Base-by-base conservation (phyloP, 2,797 vertebrate genomes). In the Rhynchotus rufescens region DNA sequence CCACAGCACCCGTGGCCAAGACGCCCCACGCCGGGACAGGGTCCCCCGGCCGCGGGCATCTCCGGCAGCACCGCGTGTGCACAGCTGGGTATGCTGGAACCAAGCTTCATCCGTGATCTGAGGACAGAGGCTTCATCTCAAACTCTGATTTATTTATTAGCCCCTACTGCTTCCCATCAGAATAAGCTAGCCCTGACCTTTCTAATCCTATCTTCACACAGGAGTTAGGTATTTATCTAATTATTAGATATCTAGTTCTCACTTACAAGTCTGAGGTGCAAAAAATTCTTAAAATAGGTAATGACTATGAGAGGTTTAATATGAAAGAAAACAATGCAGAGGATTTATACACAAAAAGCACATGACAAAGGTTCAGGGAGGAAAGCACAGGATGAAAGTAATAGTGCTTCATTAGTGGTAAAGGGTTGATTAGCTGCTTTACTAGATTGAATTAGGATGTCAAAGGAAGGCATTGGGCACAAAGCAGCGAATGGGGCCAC, bases 181-280 rank as follows among this genome's bases (percentile, higher is more conserved):
- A 95, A 54, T 42, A 49, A 83, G 47, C 30, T 69, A 65, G 52
- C 38, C 59, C 56, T 59, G 51, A 66, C 71, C 60, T 65, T 73
- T 84, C 42, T 79, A 69, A 79, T 28, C 51, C 51, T 57, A 16
- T 59, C 60, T 81, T 89, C 78, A 94, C 40, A 66, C 22, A 38
- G 40, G 40, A 73, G 38, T 73, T 54, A 42, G 32, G 78, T 54
- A 68, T 72, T 36, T 68, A 61, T 72, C 30, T 59, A 88, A 86
- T 81, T 69, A 90, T 72, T 86, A 86, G 54, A 51, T 49, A 79
- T 54, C 59, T 64, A 62, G 10, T 79, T 92, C 62, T 86, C 32
- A 87, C 86, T 92, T 77, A 77, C 32, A 45, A 85, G 54, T 73
- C 69, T 85, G 54, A 62, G 30, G 54, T 67, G 28, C 59, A 85